Percentiles rank a stretch among this genome's conserved stretches.
Conservation (phyloP, 2,888 invertebrate species). For the Erebia palarica region DNA sequence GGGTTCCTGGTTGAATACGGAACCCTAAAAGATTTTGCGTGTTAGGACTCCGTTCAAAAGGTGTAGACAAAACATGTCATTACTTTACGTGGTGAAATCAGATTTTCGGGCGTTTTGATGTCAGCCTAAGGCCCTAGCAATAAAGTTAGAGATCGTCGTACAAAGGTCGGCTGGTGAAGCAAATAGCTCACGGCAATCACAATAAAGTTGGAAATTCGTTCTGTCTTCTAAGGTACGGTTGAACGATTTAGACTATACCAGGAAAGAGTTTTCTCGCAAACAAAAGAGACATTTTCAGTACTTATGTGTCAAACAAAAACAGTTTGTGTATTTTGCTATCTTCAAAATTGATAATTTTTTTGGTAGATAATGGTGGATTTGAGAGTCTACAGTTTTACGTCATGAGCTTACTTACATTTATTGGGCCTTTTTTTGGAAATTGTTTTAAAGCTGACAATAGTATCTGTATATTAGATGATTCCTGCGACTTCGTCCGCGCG, state of each 20-base stretch:
- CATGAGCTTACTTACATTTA: too few species aligned
- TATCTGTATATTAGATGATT: too few species aligned
- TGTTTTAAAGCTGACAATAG: too few species aligned
- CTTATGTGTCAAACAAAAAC: not conserved
- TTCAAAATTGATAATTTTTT: not conserved
- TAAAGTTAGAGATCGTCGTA: constrained; percentile 14
- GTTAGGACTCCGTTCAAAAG: too few species aligned
- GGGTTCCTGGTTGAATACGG: too few species aligned
- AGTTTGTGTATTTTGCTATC: not conserved
- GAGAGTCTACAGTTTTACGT: not conserved
- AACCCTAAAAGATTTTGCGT: too few species aligned
- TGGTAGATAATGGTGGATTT: not conserved
- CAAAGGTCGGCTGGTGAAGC: constrained; percentile 13
- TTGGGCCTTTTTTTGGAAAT: too few species aligned
- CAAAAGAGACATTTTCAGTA: not conserved
- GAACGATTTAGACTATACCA: constrained; percentile 12
- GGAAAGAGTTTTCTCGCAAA: constrained; percentile 5
- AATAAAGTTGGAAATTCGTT: constrained; percentile 16
- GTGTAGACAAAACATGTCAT: not conserved
- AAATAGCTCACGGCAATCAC: constrained; percentile 16
- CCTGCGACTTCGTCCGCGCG: too few species aligned
- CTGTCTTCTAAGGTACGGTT: not conserved
- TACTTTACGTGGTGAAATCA: not conserved
- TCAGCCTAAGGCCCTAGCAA: constrained; percentile 3
- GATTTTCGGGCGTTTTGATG: not conserved